phyloP scores from a whole-genome alignment of 2,888 invertebrate species.

The Lycocerus yunnanus region DNA sequence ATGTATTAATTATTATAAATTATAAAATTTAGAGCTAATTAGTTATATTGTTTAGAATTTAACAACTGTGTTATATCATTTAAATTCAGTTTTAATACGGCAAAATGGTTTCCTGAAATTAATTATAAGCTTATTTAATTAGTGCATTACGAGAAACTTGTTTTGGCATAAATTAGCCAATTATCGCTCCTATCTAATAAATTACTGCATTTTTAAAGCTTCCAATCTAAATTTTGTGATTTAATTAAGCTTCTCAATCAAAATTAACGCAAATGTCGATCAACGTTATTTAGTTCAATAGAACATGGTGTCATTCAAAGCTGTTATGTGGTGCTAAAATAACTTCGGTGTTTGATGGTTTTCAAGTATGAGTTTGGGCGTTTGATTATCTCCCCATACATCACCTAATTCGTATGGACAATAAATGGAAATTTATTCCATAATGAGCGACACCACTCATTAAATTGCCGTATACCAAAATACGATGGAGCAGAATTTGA shows the following conservation, averaged over 20 bases:
- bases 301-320: not conserved
- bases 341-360: not conserved
- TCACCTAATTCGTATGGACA: too few relatives aligned
- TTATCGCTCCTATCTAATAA: not conserved
- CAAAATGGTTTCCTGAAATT: not conserved
- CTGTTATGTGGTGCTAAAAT: not conserved
- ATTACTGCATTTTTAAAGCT: not conserved
- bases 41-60: not conserved
- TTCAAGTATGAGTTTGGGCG: not conserved
- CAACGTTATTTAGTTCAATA: not conserved
- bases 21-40: not conserved
- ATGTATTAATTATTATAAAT: not conserved
- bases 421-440: too few relatives aligned
- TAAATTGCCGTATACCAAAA: too few relatives aligned
- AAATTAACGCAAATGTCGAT: not conserved
- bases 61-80: not conserved
- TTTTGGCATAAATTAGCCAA: not conserved
- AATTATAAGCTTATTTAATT: not conserved
- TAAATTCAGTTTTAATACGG: not conserved
- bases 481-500: too few relatives aligned
- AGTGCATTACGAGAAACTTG: constrained; percentile 1
- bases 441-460: too few relatives aligned
- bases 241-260: not conserved
- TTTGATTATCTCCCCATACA: too few relatives aligned
- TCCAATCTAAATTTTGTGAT: not conserved